Evolutionary conservation across 1,140 invertebrate genomes (phyloP).

Genomic region (Drosophila grimshawi): DNA sequence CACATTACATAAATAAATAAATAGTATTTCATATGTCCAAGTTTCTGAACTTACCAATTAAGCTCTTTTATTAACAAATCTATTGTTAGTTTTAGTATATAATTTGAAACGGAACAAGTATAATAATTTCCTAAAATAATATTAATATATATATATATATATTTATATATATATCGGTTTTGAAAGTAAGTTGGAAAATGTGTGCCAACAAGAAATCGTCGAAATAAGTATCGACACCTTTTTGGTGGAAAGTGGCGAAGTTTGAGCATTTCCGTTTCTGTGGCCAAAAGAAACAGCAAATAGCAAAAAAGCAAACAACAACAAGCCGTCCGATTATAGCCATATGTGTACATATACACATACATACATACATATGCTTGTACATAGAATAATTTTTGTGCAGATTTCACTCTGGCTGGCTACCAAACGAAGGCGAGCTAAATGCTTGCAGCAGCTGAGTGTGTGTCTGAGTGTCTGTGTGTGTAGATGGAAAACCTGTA

Average conservation of each 20-base stretch:
- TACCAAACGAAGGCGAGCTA: constrained; percentile 35
- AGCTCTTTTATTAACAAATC: no score
- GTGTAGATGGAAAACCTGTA: constrained; percentile 71
- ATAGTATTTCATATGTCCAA: no score
- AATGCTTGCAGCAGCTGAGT: constrained; percentile 49
- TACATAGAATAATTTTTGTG: constrained; percentile 43
- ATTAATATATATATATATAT: no score
- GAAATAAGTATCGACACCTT: constrained; percentile 58
- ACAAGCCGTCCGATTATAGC: constrained; percentile 32
- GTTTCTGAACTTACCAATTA: no score
- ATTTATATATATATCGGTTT: not conserved
- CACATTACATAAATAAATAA: no score
- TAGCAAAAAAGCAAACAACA: constrained; percentile 2
- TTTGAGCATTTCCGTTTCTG: constrained; percentile 77
- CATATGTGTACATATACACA: constrained; percentile 9
- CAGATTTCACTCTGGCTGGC: constrained; percentile 51
- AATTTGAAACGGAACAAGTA: no score
- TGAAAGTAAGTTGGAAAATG: constrained; percentile 43
- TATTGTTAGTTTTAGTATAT: no score
- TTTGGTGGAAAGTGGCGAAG: constrained; percentile 42
- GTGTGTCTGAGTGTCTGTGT: constrained; percentile 18
- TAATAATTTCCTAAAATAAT: no score
- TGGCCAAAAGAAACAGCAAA: constrained; percentile 45
- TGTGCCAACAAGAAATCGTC: constrained; percentile 46
- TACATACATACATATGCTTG: no score